These are phyloP conservation scores for Ictidomys tridecemlineatus DNA, from an alignment of 2,113 vertebrate genomes.

Conservation along the genomic window DNA sequence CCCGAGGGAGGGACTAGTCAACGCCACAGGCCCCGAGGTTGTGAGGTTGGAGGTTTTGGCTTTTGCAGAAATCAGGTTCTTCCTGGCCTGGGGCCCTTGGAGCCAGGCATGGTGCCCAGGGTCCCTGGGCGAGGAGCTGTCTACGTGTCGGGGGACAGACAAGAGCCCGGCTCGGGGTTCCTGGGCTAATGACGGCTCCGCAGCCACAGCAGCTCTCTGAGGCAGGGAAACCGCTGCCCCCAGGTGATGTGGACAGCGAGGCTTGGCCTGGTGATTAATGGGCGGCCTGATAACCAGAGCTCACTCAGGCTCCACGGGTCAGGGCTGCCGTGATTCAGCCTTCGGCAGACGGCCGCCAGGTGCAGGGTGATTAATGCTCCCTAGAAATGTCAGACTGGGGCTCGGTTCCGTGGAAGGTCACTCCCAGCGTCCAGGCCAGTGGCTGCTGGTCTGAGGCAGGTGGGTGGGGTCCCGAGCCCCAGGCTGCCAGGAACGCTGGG, in stretches of 20 bases:
- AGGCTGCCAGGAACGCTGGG: neutral
- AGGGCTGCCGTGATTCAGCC: conserved; percentile 38
- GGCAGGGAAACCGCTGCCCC: neutral
- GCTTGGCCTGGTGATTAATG: conserved; percentile 37
- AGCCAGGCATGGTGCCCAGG: accelerated
- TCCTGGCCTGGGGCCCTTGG: neutral
- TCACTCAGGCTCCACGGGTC: neutral
- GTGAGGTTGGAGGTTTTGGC: neutral
- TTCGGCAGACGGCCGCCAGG: neutral
- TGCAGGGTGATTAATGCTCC: neutral
- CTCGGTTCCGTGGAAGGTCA: neutral
- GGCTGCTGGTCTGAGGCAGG: neutral
- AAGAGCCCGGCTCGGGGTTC: neutral
- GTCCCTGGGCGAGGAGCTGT: neutral
- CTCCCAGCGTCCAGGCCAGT: neutral
- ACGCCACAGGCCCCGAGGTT: neutral
- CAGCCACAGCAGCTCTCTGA: neutral
- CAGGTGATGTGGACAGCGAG: neutral
- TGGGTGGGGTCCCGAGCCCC: accelerated
- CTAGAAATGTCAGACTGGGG: accelerated
- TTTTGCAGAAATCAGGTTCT: neutral
- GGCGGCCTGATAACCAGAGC: neutral
- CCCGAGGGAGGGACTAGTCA: neutral
- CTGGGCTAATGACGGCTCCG: neutral
- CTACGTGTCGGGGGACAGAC: conserved; percentile 42